Percentiles rank a stretch among this genome's conserved stretches.
Evolutionary conservation across 2,113 vertebrate species (phyloP).

Genomic region (Benitochromis conjunctus): DNA sequence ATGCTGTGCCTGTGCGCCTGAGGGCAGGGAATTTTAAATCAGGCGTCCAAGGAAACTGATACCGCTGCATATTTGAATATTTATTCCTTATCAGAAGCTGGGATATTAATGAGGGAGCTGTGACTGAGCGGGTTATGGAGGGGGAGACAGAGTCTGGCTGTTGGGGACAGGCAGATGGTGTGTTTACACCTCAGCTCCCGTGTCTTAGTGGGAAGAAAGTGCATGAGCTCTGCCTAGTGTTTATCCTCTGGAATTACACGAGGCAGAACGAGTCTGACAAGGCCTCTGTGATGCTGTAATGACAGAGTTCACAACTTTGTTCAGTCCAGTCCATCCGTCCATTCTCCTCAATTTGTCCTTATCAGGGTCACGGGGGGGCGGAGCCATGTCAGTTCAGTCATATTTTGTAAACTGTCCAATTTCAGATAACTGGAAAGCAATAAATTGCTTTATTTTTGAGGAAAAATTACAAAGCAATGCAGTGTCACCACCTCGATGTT

Average conservation of each 20-base stretch:
- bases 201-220: neutral
- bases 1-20: constrained; percentile 13
- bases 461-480: neutral
- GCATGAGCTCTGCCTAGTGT: constrained; percentile 55
- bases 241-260: constrained; percentile 31
- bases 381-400: neutral
- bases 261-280: neutral
- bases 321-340: neutral
- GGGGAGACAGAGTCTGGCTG: neutral
- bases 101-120: constrained; percentile 42
- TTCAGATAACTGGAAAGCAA: neutral
- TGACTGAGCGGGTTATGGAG: constrained; percentile 33
- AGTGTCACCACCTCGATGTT: too few relatives aligned
- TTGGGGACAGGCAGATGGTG: constrained; percentile 17
- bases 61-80: constrained; percentile 52
- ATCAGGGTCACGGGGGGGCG: fast-evolving
- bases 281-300: neutral
- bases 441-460: neutral
- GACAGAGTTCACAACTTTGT: neutral
- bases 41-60: constrained; percentile 55
- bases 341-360: neutral
- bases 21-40: constrained; percentile 55
- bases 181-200: constrained; percentile 7
- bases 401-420: neutral
- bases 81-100: constrained; percentile 55